phyloP scores from a whole-genome alignment of 2,113 vertebrate species.

The Ophthalmolycus amberensis region DNA sequence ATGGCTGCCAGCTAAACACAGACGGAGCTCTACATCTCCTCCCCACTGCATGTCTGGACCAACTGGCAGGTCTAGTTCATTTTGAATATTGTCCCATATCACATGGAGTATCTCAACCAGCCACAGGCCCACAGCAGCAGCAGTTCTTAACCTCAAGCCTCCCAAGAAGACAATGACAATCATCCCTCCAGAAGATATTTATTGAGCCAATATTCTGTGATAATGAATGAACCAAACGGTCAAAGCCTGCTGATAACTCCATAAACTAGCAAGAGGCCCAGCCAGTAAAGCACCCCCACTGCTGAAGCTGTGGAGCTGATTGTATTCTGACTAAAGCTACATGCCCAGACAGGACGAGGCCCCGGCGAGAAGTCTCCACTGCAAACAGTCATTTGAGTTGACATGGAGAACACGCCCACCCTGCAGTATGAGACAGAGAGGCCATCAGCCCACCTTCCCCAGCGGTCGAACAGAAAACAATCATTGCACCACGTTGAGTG shows the following conservation, averaged over 20 bases:
- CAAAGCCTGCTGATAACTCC: neutral
- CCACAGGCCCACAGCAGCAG: neutral
- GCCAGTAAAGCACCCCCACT: conserved; percentile 7
- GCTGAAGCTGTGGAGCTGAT: conserved; percentile 34
- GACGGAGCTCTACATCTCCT: neutral
- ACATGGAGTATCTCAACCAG: neutral
- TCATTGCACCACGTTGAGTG: neutral
- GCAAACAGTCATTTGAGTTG: conserved; percentile 55
- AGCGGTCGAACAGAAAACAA: conserved; percentile 24
- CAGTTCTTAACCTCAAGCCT: neutral
- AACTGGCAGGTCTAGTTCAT: conserved; percentile 3
- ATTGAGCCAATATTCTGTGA: conserved; percentile 5
- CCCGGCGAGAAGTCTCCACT: neutral
- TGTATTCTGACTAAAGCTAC: conserved; percentile 20
- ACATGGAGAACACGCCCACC: conserved; percentile 23
- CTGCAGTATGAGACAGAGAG: neutral
- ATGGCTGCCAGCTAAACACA: conserved; percentile 17
- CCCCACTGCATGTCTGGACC: conserved; percentile 4
- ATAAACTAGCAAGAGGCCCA: conserved; percentile 9
- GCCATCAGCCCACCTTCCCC: conserved; percentile 2
- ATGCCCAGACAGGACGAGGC: conserved; percentile 6
- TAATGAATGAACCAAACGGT: neutral
- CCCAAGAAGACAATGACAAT: neutral
- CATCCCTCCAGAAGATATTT: neutral
- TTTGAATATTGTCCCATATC: neutral